Base-by-base conservation (phyloP, 2,113 vertebrate species). In the Panurus biarmicus region DNA sequence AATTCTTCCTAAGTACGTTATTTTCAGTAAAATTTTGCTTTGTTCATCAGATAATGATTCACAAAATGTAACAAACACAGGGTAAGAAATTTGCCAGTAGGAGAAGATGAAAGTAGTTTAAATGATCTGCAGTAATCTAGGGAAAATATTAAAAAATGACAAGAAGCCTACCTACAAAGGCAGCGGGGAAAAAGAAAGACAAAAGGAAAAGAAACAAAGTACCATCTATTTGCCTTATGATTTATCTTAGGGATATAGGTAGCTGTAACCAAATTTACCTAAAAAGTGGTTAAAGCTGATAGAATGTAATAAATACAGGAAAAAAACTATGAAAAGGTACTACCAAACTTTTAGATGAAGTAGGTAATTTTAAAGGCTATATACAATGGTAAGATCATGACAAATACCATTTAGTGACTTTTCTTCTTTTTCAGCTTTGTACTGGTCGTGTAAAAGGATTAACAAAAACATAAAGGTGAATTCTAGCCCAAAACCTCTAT, bases 101-200 rank as follows among this genome's bases (percentile, higher is more conserved):
- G 12, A 31, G 8, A 87, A 81, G 33, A 71, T 12, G 2, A 51
- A 69, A 80, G 24, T 11, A 50, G 33, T 42, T 62, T 42, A 23
- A 80, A 60, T 53, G 4, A 16, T 19, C 31, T 36, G 8, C 8
- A n/a, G 11, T 29, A n/a, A 25, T 48, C 20, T 2, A 54, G 9
- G 38, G 7, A 42, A 88, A 65, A 87, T 4, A 53, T 0, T 0
- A 38, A 40, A 12, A 75, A 92, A 53, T 3, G 0, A 14, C 36
- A 89, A 66, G 45, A 90, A 70, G 76, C 0, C 0, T 62, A 67
- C 5, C 21, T 50, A 47, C 9, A 70, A 54, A 42, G 29, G 28
- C 26, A 40, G 3, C 29, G 9, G 44, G 20, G 40, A 42, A 22
- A n/a, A 42, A 48, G 12, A 56, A n/a, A 42, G 3, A 28, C 22